These are phyloP conservation scores for Sphenodon punctatus DNA, from an alignment of 2,797 vertebrate species.

Conservation along the genomic window DNA sequence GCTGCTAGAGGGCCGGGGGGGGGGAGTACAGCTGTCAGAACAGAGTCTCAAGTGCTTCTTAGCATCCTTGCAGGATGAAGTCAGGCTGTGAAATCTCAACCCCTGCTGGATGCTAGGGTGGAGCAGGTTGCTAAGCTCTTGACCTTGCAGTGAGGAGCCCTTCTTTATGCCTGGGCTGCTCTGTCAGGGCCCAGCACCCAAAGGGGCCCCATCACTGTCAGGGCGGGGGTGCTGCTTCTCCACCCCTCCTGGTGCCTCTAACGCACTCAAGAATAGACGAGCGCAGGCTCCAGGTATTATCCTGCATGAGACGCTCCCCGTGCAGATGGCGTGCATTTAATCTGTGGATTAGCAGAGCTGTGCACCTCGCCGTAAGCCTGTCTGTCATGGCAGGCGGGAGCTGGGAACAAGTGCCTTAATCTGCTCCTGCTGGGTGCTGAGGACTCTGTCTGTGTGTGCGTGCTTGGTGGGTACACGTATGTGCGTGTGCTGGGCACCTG, in stretches of 20 bases:
- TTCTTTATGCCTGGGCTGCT: too few relatives aligned
- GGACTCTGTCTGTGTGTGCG: not conserved
- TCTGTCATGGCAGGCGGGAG: slow-evolving; percentile 68
- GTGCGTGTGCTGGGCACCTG: too few relatives aligned
- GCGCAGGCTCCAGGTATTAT: not conserved
- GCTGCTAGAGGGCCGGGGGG: too few relatives aligned
- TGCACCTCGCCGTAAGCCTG: slow-evolving; percentile 34
- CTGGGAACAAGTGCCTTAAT: slow-evolving; percentile 43
- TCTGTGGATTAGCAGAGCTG: slow-evolving; percentile 48
- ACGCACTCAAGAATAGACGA: not conserved
- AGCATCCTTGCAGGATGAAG: too few relatives aligned
- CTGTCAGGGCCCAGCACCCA: not conserved
- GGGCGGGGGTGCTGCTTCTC: fast-evolving
- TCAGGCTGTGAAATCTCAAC: too few relatives aligned
- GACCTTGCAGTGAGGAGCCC: too few relatives aligned
- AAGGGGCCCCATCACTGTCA: not conserved
- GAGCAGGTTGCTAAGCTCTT: not conserved
- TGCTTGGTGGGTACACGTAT: not conserved
- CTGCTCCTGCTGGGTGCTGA: not conserved
- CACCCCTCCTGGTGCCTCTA: not conserved
- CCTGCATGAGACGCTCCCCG: slow-evolving; percentile 25
- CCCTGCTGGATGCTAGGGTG: too few relatives aligned
- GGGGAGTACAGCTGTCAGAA: too few relatives aligned
- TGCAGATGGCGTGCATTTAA: slow-evolving; percentile 57
- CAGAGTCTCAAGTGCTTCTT: too few relatives aligned